phyloP scores from a whole-genome alignment of 1,140 invertebrate genomes.

The Apis laboriosa region DNA sequence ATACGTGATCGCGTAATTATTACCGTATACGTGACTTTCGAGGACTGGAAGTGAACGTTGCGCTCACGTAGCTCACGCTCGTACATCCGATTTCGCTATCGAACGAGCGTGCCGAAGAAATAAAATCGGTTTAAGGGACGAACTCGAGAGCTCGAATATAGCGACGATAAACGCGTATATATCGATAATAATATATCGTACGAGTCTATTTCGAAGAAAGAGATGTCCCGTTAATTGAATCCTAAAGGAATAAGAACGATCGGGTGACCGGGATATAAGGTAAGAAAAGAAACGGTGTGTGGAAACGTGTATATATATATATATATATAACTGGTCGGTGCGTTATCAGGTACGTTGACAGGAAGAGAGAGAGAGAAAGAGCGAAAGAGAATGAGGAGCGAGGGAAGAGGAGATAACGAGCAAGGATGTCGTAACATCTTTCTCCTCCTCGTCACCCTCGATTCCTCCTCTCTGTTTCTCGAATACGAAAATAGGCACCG shows the following conservation, averaged over 20 bases:
- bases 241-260: slow-evolving; percentile 20
- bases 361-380: neutral
- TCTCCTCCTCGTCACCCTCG: slow-evolving; percentile 29
- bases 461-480: neutral
- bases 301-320: neutral
- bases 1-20: slow-evolving; percentile 38
- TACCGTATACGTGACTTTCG: slow-evolving; percentile 44
- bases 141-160: neutral
- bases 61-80: slow-evolving; percentile 23
- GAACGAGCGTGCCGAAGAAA: slow-evolving; percentile 25
- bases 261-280: slow-evolving; percentile 26
- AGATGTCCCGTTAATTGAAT: slow-evolving; percentile 49
- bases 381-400: neutral
- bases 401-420: slow-evolving; percentile 62
- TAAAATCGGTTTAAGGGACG: slow-evolving; percentile 8
- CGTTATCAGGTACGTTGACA: slow-evolving; percentile 62
- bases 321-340: slow-evolving; percentile 27
- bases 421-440: slow-evolving; percentile 61
- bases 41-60: neutral
- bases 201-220: slow-evolving; percentile 33
- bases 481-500: slow-evolving; percentile 7
- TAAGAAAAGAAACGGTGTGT: neutral
- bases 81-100: slow-evolving; percentile 27
- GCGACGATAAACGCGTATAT: slow-evolving; percentile 34
- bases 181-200: slow-evolving; percentile 10